A percentile compares a stretch with the other conserved stretches of the same genome.
Conservation (phyloP, 1,140 invertebrate species). For the Scaptomyza graminum region DNA sequence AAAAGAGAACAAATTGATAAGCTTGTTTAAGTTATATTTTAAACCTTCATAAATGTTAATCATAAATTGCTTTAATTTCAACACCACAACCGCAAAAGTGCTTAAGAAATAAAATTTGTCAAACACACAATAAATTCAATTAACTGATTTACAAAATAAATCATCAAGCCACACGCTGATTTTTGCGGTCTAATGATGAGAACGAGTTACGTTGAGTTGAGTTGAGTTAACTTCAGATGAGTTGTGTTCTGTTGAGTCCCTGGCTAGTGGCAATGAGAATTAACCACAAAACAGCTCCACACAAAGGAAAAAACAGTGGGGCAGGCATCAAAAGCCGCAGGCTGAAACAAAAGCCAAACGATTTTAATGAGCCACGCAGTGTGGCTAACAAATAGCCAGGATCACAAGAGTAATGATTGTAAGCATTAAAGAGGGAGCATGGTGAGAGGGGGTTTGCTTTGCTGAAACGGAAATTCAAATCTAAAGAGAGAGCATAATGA, state of each 20-base stretch:
- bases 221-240: not conserved
- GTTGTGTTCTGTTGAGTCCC: conserved; percentile 6
- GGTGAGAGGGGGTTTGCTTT: not conserved
- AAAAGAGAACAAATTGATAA: no score
- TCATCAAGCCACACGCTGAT: conserved; percentile 31
- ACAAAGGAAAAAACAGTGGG: conserved; percentile 15
- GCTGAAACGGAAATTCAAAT: conserved; percentile 30
- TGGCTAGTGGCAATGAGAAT: conserved; percentile 18
- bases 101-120: conserved; percentile 12
- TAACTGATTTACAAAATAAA: conserved; percentile 41
- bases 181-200: conserved; percentile 35
- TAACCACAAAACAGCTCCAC: conserved; percentile 31
- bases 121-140: conserved; percentile 37
- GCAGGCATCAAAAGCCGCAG: conserved; percentile 23
- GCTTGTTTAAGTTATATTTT: no score
- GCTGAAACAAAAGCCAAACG: conserved; percentile 30
- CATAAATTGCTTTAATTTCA: not conserved
- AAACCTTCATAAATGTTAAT: not conserved
- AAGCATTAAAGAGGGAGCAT: not conserved
- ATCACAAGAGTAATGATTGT: not conserved
- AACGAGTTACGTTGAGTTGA: conserved; percentile 26
- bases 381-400: conserved; percentile 50
- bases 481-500: conserved; percentile 41
- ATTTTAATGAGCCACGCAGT: conserved; percentile 37
- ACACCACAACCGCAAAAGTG: conserved; percentile 11